Conservation (phyloP, 2,888 invertebrate genomes). For the Scaptomyza cyrtandrae region DNA sequence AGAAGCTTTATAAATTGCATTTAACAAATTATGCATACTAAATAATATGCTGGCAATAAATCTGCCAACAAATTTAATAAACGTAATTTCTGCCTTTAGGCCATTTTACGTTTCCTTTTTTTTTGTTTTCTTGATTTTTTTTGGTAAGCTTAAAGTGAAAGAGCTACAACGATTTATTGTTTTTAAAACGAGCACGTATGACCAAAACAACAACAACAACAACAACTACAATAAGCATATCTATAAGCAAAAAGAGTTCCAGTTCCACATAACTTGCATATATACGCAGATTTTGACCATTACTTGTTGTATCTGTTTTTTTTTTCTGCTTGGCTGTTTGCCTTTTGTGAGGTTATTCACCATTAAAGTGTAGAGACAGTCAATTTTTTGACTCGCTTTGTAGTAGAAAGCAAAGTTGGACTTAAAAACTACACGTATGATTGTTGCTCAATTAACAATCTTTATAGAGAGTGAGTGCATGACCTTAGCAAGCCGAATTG, state of each 20-base stretch:
- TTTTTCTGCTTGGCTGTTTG: constrained; percentile 25
- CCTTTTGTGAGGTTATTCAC: constrained; percentile 44
- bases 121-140: constrained; percentile 16
- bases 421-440: constrained; percentile 14
- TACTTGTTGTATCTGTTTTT: neutral
- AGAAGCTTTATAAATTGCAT: constrained; percentile 20
- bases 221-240: constrained; percentile 29
- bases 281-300: constrained; percentile 50
- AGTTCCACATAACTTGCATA: constrained; percentile 50
- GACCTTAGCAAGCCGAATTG: constrained; percentile 28
- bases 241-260: constrained; percentile 29
- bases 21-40: constrained; percentile 41
- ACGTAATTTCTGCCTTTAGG: constrained; percentile 54
- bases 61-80: constrained; percentile 55
- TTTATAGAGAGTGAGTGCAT: constrained; percentile 10
- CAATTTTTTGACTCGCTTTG: neutral
- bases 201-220: constrained; percentile 24
- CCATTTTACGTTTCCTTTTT: constrained; percentile 29
- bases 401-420: constrained; percentile 37
- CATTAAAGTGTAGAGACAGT: constrained; percentile 34
- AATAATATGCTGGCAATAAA: constrained; percentile 51
- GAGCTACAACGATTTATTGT: constrained; percentile 58
- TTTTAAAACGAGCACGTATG: constrained; percentile 49
- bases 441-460: constrained; percentile 26
- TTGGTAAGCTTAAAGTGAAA: constrained; percentile 51